phyloP scores from a whole-genome alignment of 2,888 invertebrate genomes.

The Salticus scenicus region DNA sequence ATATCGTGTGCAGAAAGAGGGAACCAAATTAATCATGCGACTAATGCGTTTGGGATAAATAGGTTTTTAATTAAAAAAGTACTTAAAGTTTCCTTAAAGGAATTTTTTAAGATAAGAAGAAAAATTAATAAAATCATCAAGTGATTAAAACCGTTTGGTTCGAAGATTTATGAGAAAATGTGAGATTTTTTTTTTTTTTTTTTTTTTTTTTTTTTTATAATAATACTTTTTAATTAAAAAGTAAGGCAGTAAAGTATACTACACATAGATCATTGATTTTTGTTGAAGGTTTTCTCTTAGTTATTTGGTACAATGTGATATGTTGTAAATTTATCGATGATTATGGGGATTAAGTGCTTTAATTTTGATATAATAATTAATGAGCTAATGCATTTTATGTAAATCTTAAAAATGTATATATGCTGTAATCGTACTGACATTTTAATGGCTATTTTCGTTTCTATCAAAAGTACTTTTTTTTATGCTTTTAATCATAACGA shows the following conservation, averaged over 20 bases:
- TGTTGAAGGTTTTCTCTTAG: neutral
- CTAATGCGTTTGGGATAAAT: neutral
- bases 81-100: neutral
- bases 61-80: neutral
- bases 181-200: neutral
- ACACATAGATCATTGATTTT: neutral
- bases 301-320: neutral
- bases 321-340: neutral
- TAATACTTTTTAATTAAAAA: neutral
- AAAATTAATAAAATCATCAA: constrained; percentile 12
- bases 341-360: neutral
- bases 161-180: constrained; percentile 7
- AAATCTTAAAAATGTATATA: no score
- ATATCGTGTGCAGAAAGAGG: neutral
- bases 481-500: no score
- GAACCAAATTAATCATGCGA: neutral
- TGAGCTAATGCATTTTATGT: neutral
- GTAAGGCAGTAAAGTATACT: neutral
- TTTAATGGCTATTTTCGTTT: no score
- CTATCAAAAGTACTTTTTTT: no score
- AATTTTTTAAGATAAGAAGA: no score
- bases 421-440: no score
- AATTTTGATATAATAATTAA: neutral
- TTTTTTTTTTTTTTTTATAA: no score
- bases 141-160: neutral